Conservation (phyloP, 2,888 invertebrate species). For the Volucella inanis region DNA sequence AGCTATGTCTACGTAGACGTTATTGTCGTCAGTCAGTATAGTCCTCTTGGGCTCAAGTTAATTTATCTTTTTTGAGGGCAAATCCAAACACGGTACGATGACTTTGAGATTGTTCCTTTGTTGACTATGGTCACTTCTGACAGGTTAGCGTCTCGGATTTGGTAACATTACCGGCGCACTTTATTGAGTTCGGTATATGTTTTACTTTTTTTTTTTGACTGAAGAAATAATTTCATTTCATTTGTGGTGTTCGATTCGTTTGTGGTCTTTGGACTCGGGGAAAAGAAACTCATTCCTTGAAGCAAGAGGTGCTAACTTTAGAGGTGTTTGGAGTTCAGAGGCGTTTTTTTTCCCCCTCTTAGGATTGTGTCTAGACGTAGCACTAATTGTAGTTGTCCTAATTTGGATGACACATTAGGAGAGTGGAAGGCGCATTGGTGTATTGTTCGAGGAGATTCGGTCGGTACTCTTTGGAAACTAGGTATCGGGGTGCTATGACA, state of each 20-base stretch:
- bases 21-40: conserved; percentile 56
- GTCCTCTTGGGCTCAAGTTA: conserved; percentile 64
- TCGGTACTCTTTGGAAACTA: conserved; percentile 34
- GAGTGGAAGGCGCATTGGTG: conserved; percentile 45
- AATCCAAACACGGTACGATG: conserved; percentile 70
- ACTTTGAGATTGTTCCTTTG: conserved; percentile 66
- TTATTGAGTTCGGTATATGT: conserved; percentile 35
- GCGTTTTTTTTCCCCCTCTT: background rate
- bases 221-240: conserved; percentile 48
- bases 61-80: conserved; percentile 74
- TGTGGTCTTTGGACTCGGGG: conserved; percentile 2
- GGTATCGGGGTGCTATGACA: conserved; percentile 15
- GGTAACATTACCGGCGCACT: conserved; percentile 51
- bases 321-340: conserved; percentile 15
- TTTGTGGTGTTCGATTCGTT: conserved; percentile 23
- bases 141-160: conserved; percentile 70
- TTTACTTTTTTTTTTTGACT: conserved; percentile 10
- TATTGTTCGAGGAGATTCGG: conserved; percentile 20
- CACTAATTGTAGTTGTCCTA: conserved; percentile 31
- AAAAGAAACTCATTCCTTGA: conserved; percentile 1
- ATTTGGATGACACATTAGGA: conserved; percentile 41
- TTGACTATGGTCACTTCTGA: conserved; percentile 73
- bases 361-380: background rate
- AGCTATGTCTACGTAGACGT: conserved; percentile 11
- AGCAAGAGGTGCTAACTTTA: conserved; percentile 42